These are phyloP conservation scores for Melanchra persicariae DNA, from an alignment of 2,888 invertebrate species.

Conservation along the genomic window DNA sequence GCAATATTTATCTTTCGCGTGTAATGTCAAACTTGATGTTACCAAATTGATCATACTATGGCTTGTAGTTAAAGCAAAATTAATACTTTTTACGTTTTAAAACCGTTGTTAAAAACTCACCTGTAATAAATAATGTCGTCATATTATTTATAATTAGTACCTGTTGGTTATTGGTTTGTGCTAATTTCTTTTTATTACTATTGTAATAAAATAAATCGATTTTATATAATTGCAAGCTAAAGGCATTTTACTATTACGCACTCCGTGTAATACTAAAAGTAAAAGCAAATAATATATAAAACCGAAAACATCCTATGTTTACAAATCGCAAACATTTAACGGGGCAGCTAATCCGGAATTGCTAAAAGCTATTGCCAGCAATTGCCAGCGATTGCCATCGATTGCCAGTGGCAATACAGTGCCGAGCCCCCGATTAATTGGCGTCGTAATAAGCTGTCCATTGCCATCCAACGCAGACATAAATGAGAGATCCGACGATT, in stretches of 20 bases:
- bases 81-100: too few relatives aligned
- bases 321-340: constrained; percentile 44
- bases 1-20: constrained; percentile 31
- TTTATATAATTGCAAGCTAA: neutral
- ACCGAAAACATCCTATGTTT: constrained; percentile 18
- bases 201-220: neutral
- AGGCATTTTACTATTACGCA: neutral
- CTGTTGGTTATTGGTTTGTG: too few relatives aligned
- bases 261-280: neutral
- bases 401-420: constrained; percentile 47
- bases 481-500: constrained; percentile 56
- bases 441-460: constrained; percentile 63
- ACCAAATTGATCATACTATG: neutral
- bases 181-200: neutral
- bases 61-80: too few relatives aligned
- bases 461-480: constrained; percentile 45
- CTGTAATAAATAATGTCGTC: too few relatives aligned
- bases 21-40: neutral
- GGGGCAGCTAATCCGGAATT: constrained; percentile 29
- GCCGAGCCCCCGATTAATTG: constrained; percentile 56
- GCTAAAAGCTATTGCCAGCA: constrained; percentile 46
- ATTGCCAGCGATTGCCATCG: constrained; percentile 53
- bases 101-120: too few relatives aligned
- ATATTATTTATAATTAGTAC: too few relatives aligned
- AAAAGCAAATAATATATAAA: too few relatives aligned